A percentile compares a stretch with the other conserved stretches of the same genome.
phyloP scores from a whole-genome alignment of 1,140 invertebrate genomes.

The Stenopsyche tienmushanensis region DNA sequence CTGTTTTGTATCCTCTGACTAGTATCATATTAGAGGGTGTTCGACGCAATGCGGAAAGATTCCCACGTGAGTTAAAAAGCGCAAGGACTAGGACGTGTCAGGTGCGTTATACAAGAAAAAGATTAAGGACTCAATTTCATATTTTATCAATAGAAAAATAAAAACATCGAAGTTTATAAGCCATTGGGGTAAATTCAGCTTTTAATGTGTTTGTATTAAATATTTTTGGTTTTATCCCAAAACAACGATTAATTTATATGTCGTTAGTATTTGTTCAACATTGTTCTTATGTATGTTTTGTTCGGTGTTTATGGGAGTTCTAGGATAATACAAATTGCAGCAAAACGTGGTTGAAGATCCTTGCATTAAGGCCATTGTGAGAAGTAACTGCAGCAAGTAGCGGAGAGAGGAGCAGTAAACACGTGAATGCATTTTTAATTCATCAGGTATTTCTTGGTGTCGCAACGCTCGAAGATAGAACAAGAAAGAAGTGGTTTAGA shows the following conservation, averaged over 20 bases:
- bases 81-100: background rate
- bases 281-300: too few species aligned
- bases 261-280: too few species aligned
- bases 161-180: too few species aligned
- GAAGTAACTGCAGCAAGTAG: background rate
- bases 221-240: too few species aligned
- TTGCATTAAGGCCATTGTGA: constrained; percentile 18
- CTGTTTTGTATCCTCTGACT: too few species aligned
- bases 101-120: background rate
- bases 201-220: too few species aligned
- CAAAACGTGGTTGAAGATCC: constrained; percentile 4
- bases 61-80: background rate
- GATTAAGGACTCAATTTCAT: background rate
- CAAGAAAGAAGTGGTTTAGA: background rate
- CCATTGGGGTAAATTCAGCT: too few species aligned
- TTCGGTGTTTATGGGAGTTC: too few species aligned
- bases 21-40: too few species aligned
- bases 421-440: constrained; percentile 41
- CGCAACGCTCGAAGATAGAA: background rate
- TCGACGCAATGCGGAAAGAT: constrained; percentile 30
- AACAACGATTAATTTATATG: too few species aligned
- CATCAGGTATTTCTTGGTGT: constrained; percentile 16
- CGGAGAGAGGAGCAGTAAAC: constrained; percentile 29
- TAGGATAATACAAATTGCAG: constrained; percentile 26
- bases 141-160: too few species aligned